Conservation (phyloP, 2,888 invertebrate genomes). For the Parasteatoda lunata region DNA sequence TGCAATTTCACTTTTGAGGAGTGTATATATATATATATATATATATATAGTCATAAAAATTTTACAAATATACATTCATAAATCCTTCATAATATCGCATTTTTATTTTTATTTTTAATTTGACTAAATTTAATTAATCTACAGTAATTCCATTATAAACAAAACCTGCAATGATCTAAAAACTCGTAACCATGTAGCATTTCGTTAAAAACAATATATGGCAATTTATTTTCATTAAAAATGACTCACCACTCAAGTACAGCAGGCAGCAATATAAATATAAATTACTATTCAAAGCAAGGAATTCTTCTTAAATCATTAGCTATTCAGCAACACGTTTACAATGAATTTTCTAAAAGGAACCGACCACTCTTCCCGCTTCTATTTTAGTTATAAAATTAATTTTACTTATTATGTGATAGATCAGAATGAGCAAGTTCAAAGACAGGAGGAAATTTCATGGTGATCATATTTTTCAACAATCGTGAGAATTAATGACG, state of each 20-base stretch:
- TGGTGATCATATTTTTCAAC: constrained; percentile 1
- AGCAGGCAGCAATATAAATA: not conserved
- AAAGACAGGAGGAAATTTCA: not conserved
- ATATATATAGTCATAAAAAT: too few species aligned
- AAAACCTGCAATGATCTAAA: too few species aligned
- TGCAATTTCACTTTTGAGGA: too few species aligned
- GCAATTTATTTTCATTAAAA: not conserved
- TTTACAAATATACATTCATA: too few species aligned
- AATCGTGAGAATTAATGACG: not conserved
- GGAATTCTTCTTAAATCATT: not conserved
- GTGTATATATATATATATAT: too few species aligned
- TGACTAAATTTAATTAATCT: too few species aligned
- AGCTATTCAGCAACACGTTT: not conserved
- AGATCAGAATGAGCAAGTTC: not conserved
- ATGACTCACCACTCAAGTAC: not conserved
- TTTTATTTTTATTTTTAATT: too few species aligned
- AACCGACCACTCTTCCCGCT: not conserved
- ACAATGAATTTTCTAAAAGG: not conserved
- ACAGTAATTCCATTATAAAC: too few species aligned
- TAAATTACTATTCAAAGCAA: not conserved
- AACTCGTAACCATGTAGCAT: too few species aligned
- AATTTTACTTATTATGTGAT: not conserved
- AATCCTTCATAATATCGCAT: too few species aligned
- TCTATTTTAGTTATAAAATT: not conserved
- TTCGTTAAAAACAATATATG: not conserved